Percentiles rank a stretch among this genome's conserved stretches.
These are phyloP conservation scores for Rafetus swinhoei DNA, from an alignment of 2,113 vertebrate genomes.

Conservation along the genomic window DNA sequence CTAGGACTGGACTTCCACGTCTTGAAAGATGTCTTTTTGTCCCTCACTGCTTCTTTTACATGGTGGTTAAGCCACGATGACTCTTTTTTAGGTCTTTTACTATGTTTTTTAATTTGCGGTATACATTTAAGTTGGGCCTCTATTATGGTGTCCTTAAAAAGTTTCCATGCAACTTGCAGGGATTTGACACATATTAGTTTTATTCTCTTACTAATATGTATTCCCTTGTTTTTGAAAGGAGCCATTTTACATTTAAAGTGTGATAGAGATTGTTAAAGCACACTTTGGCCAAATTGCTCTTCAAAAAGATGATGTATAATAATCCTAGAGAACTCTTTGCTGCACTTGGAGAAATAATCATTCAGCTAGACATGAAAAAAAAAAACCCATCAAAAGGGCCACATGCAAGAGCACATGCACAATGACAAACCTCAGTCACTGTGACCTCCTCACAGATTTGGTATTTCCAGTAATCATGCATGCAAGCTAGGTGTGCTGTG, in stretches of 20 bases:
- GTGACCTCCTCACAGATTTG: conserved; percentile 33
- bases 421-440: neutral
- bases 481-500: conserved; percentile 31
- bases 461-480: conserved; percentile 20
- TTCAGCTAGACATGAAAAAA: neutral
- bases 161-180: no score
- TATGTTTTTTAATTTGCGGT: no score
- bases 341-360: neutral
- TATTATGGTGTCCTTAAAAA: no score
- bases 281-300: neutral
- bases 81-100: no score
- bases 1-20: no score
- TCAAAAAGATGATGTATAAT: neutral
- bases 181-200: neutral
- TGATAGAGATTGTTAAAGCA: neutral
- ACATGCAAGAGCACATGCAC: neutral
- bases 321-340: neutral
- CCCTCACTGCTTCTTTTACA: no score
- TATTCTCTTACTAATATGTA: neutral
- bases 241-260: neutral
- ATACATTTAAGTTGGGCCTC: no score
- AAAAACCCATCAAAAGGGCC: neutral
- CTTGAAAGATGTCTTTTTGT: no score
- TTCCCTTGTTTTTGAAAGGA: neutral
- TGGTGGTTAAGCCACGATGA: no score